A percentile compares a stretch with the other conserved stretches of the same genome.
Conservation (phyloP, 2,113 vertebrate genomes). For the Bufo bufo region DNA sequence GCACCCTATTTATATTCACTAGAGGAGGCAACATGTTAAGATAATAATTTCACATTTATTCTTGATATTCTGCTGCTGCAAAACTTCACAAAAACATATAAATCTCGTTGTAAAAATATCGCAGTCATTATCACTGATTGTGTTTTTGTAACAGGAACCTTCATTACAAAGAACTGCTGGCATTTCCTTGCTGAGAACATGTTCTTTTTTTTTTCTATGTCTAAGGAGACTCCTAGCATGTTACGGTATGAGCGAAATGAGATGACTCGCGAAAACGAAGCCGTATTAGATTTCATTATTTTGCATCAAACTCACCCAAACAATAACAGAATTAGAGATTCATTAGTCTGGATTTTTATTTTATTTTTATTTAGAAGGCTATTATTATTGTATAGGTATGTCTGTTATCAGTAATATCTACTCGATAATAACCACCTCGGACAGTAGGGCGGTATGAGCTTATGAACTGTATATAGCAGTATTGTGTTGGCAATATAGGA, state of each 20-base stretch:
- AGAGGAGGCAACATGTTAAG: neutral
- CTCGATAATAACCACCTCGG: too few species aligned
- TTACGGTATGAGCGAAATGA: neutral
- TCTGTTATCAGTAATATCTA: too few species aligned
- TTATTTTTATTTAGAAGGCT: neutral
- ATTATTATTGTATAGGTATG: neutral
- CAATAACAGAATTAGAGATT: neutral
- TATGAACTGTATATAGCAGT: too few species aligned
- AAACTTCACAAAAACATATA: neutral
- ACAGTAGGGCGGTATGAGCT: too few species aligned
- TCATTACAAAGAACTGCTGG: constrained; percentile 26
- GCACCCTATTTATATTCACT: constrained; percentile 1
- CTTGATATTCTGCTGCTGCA: neutral
- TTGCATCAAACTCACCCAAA: neutral
- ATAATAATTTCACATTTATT: neutral
- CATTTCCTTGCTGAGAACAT: neutral
- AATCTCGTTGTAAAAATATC: constrained; percentile 7
- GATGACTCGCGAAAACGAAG: neutral
- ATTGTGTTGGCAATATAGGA: too few species aligned
- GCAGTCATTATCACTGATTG: constrained; percentile 13
- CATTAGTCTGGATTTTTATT: neutral
- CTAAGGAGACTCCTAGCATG: neutral
- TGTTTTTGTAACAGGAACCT: constrained; percentile 16
- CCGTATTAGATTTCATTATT: neutral
- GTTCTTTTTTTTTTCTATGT: neutral